Evolutionary conservation across 2,113 vertebrate species (phyloP).

Genomic region (Oreochromis aureus): DNA sequence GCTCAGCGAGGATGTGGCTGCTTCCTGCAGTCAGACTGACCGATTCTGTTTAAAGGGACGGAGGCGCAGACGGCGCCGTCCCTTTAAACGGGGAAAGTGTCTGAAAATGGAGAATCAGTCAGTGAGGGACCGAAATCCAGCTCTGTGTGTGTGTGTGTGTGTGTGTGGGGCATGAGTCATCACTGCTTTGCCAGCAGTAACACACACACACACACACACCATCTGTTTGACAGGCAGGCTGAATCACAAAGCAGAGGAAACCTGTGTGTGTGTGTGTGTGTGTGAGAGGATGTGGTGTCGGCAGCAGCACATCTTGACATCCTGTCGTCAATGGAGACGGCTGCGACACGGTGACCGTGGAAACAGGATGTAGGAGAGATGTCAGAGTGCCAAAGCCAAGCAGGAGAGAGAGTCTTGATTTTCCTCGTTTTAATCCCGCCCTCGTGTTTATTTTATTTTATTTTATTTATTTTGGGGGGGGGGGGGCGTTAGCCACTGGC

Average conservation of each 20-base stretch:
- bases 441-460: too few species aligned
- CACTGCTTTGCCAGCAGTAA: background rate
- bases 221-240: constrained; percentile 39
- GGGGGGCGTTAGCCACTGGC: background rate
- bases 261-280: background rate
- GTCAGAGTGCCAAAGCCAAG: background rate
- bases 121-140: background rate
- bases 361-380: background rate
- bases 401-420: too few species aligned
- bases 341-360: background rate
- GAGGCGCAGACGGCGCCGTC: background rate
- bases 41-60: background rate
- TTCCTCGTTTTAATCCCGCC: too few species aligned
- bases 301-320: background rate
- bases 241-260: constrained; percentile 16
- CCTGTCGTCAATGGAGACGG: background rate
- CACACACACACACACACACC: background rate
- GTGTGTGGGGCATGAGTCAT: background rate
- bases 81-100: background rate
- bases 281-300: background rate
- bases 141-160: background rate
- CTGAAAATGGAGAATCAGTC: background rate
- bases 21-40: background rate
- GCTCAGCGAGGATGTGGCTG: background rate
- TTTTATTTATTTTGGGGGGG: background rate